phyloP scores from a whole-genome alignment of 2,113 vertebrate species.

The Rhabdornis inornatus region DNA sequence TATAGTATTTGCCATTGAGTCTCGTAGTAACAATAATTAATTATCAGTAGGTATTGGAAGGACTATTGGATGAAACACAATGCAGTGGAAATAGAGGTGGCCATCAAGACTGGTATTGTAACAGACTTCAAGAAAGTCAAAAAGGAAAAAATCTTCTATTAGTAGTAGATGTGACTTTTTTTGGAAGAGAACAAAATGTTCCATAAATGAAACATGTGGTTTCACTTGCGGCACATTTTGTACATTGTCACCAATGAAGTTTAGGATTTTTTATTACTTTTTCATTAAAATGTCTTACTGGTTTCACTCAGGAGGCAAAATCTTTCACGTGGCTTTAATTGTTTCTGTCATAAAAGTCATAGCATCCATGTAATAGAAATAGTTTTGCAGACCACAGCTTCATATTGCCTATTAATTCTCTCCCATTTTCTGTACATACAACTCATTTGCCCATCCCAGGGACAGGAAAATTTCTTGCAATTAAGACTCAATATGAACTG shows the following conservation, averaged over 20 bases:
- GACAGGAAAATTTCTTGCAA: neutral
- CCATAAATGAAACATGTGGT: constrained; percentile 60
- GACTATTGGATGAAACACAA: neutral
- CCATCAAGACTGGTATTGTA: neutral
- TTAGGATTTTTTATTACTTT: constrained; percentile 63
- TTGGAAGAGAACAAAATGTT: constrained; percentile 51
- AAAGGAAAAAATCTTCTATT: neutral
- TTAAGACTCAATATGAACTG: neutral
- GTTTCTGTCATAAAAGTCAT: constrained; percentile 64
- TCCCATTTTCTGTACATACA: constrained; percentile 21
- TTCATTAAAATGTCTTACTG: constrained; percentile 64
- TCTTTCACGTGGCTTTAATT: constrained; percentile 65
- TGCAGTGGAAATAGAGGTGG: neutral
- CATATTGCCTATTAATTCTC: constrained; percentile 6
- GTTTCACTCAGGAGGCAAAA: constrained; percentile 64
- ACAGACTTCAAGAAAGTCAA: neutral
- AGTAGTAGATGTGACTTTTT: constrained; percentile 42
- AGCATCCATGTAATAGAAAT: constrained; percentile 58
- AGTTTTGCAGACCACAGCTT: constrained; percentile 43
- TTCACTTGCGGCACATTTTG: constrained; percentile 60
- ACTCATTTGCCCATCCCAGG: neutral
- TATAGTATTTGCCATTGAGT: neutral
- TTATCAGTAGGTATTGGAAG: neutral
- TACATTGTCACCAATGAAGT: constrained; percentile 59
- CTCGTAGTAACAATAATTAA: neutral